A percentile compares a stretch with the other conserved stretches of the same genome.
Conservation (phyloP, 2,797 vertebrate species). For the Gephyroberyx darwinii region DNA sequence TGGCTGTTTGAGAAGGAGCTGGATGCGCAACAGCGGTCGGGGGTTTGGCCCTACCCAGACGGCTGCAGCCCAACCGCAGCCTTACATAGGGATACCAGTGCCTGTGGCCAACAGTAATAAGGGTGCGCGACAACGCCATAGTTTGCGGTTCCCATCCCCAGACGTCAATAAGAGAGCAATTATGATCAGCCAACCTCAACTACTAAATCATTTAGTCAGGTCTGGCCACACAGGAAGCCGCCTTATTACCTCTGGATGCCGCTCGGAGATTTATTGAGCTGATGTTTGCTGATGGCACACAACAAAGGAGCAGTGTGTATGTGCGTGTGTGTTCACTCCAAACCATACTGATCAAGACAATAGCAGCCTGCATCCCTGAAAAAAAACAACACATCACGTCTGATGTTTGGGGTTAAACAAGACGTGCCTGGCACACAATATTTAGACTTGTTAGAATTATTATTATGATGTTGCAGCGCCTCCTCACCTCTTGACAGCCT, state of each 20-base stretch:
- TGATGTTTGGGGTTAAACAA: slow-evolving; percentile 58
- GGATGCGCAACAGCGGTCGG: slow-evolving; percentile 26
- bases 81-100: background rate
- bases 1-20: slow-evolving; percentile 50
- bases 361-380: slow-evolving; percentile 18
- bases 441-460: slow-evolving; percentile 14
- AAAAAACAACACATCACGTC: slow-evolving; percentile 16
- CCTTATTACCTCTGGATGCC: slow-evolving; percentile 63
- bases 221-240: slow-evolving; percentile 64
- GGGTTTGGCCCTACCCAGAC: slow-evolving; percentile 24
- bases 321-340: slow-evolving; percentile 34
- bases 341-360: slow-evolving; percentile 26
- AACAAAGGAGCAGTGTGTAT: slow-evolving; percentile 58
- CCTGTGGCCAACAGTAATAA: slow-evolving; percentile 30
- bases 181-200: slow-evolving; percentile 54
- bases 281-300: slow-evolving; percentile 48
- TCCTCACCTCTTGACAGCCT: slow-evolving; percentile 21
- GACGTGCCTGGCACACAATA: slow-evolving; percentile 35
- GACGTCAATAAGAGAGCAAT: slow-evolving; percentile 60
- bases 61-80: slow-evolving; percentile 36
- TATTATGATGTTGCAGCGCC: slow-evolving; percentile 16
- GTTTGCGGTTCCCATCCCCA: slow-evolving; percentile 52
- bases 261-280: slow-evolving; percentile 57
- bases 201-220: slow-evolving; percentile 72
- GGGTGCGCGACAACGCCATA: slow-evolving; percentile 42